Evolutionary conservation across 2,797 vertebrate species (phyloP).

Genomic region (Eulemur coronatus): DNA sequence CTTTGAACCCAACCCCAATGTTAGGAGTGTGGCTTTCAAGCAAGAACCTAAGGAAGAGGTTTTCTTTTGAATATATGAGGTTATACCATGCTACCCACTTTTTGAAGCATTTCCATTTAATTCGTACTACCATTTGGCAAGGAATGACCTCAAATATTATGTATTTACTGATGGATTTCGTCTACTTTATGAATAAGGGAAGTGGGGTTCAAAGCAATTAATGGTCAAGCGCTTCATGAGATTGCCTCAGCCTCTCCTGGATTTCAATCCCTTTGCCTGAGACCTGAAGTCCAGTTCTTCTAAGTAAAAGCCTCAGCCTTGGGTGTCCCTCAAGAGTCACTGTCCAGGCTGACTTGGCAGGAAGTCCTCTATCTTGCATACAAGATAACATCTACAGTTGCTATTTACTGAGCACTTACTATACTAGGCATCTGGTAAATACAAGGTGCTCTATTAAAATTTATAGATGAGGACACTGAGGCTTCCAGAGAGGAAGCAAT

Average conservation of each 20-base stretch:
- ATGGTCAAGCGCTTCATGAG: not conserved
- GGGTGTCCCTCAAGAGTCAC: not conserved
- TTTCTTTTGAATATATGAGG: not conserved
- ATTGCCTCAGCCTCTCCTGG: not conserved
- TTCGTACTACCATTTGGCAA: not conserved
- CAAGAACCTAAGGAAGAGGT: not conserved
- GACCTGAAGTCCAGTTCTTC: not conserved
- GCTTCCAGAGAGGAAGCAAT: not conserved
- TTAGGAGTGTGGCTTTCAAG: not conserved
- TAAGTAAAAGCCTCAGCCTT: not conserved
- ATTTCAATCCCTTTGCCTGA: conserved; percentile 1
- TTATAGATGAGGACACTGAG: not conserved
- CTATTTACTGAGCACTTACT: not conserved
- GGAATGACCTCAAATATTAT: conserved; percentile 10
- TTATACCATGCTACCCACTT: not conserved
- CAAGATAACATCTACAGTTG: not conserved
- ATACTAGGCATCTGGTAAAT: not conserved
- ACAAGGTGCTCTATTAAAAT: not conserved
- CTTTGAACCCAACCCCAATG: not conserved
- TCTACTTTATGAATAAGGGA: not conserved
- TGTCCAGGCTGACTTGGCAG: not conserved
- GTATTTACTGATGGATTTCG: conserved; percentile 38
- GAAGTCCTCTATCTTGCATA: not conserved
- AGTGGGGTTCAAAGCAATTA: conserved; percentile 1
- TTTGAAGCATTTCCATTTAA: conserved; percentile 34